Evolutionary conservation across 92 coral and sea anemone genomes (phyloP), one percentile per base, ranked within the genome.

Genomic region (Meandrina meandrites): DNA sequence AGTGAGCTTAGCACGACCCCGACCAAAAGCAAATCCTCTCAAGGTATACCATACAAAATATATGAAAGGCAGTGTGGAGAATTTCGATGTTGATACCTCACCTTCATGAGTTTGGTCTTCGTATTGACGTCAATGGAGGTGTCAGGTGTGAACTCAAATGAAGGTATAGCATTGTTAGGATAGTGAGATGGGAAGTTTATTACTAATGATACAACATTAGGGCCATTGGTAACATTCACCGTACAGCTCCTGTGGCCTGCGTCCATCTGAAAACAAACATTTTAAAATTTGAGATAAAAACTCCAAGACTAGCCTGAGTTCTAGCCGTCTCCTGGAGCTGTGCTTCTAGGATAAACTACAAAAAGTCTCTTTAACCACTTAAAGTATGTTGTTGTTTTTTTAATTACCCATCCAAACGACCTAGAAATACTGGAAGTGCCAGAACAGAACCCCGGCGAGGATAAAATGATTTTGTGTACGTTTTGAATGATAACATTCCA

Each of bases 141-240:
- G 74, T 97, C 99, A 12, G 94, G 89, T 13, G 98, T 93, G 71
- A 95, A 92, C 66, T 93, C 99, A 88, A 97, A 97, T 5, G 96
- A 93, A 6, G 99, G 99, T 18, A 93, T 92, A 37, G 98, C 99
- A 71, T 97, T 92, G 87, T 92, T 93, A 64, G 99, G 99, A 84
- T 97, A 97, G 67, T 89, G 92, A 68, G 94, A 80, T 24, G 99
- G 99, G 87, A 97, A 97, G 83, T 90, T 93, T 69, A 97, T 97
- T 40, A 92, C 94, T 48, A 97, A 83, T 24, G 93, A 93, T 28
- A 95, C 96, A 40, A 85, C 84, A 87, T 88, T 88, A 64, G 90
- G 74, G 51, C 98, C 93, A 78, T 92, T 95, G 62, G 95, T 92
- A 51, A 94, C 98, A 54, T 93, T 92, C 77, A 95, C 94, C 11